A percentile compares a stretch with the other conserved stretches of the same genome.
Evolutionary conservation across 2,113 vertebrate genomes (phyloP).

Genomic region (Amblyopsis rosae): DNA sequence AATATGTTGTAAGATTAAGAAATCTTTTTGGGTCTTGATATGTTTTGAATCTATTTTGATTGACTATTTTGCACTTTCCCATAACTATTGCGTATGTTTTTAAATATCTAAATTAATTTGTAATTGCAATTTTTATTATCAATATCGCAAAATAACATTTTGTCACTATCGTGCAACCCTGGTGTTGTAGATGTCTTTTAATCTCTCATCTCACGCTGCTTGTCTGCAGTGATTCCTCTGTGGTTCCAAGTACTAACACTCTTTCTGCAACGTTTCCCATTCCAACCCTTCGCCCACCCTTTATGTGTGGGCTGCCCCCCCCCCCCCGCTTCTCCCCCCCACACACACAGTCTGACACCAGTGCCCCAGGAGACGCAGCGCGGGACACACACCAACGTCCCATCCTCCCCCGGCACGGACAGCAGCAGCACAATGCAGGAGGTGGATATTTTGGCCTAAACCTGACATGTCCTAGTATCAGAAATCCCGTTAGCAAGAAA

Average conservation of each 20-base stretch:
- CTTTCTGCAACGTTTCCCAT: constrained; percentile 43
- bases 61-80: too few relatives aligned
- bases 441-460: constrained; percentile 99
- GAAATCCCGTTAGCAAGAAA: constrained; percentile 97
- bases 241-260: constrained; percentile 8
- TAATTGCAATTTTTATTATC: too few relatives aligned
- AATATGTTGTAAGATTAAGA: too few relatives aligned
- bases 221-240: too few relatives aligned
- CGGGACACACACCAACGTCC: constrained; percentile 73
- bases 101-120: too few relatives aligned
- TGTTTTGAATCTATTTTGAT: too few relatives aligned
- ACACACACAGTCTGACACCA: constrained; percentile 74
- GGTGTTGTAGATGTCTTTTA: too few relatives aligned
- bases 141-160: too few relatives aligned
- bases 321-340: not conserved
- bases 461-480: constrained; percentile 98
- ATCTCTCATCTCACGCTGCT: too few relatives aligned
- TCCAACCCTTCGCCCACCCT: constrained; percentile 2
- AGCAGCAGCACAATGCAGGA: constrained; percentile 88
- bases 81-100: too few relatives aligned
- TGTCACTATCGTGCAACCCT: too few relatives aligned
- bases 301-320: constrained; percentile 78
- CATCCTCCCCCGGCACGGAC: constrained; percentile 80
- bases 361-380: constrained; percentile 78
- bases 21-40: too few relatives aligned